Base-by-base conservation (phyloP, 1,140 invertebrate species). In the Panonychus citri region DNA sequence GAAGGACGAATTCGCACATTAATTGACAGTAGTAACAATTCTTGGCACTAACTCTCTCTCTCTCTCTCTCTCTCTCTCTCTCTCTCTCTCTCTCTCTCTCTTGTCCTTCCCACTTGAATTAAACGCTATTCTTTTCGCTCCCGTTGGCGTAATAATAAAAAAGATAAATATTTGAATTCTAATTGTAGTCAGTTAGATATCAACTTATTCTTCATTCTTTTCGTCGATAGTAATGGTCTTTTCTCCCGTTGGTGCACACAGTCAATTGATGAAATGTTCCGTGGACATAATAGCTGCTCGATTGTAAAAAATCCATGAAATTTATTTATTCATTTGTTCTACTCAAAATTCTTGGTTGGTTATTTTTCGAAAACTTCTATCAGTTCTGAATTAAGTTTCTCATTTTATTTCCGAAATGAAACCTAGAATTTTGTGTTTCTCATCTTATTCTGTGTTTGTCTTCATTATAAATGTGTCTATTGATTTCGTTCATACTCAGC, bases 391-490 rank as follows among this genome's bases (percentile, higher is more conserved):
- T 21, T 13, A 19, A 3, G 15, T 46, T n/a, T 46, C n/a, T n/a
- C 37, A 39, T 39, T n/a, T 46, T 46, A n/a, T 46, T 19, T 19
- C 4, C 7, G 24, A 15, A 49, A 49, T 49, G 46, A 49, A 49
- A 21, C 46, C 46, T 12, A 21, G 15, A 2, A 13, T 24, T 49
- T 49, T 49, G 46, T 24, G 19, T 49, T 21, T 30, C 17, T 51
- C 49, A n/a, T 42, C 51, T 3, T 25, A 54, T 17, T 57, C 58
- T 37, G 25, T 53, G 5, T n/a, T 49, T 12, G 15, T 57, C 17
- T 52, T 57, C 26, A 21, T 50, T 21, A 27, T 60, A 10, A 57
- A 57, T 46, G 30, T n/a, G 27, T 49, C 15, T 19, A 57, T 60
- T 21, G 10, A 48, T 7, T 42, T 19, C n/a, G 42, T 57, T n/a